Evolutionary conservation across 2,888 invertebrate genomes (phyloP).

Genomic region (Aplocera efformata): DNA sequence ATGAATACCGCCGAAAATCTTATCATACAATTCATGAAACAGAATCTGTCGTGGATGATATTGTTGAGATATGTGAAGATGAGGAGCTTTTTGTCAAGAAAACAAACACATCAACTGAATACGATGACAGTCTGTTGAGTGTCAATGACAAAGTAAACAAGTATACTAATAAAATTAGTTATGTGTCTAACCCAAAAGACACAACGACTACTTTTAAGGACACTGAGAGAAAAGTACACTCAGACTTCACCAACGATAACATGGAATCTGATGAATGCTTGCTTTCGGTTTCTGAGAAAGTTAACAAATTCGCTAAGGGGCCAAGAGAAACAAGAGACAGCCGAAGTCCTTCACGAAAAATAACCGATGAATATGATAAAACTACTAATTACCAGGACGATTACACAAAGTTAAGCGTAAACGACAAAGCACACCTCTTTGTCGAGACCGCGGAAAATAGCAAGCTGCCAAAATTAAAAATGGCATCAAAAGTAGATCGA

Average conservation of each 20-base stretch:
- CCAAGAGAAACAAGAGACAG: slow-evolving; percentile 56
- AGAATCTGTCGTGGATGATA: slow-evolving; percentile 81
- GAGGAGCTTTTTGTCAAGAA: slow-evolving; percentile 67
- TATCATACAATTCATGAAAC: slow-evolving; percentile 78
- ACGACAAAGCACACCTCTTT: slow-evolving; percentile 84
- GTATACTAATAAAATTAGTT: slow-evolving; percentile 66
- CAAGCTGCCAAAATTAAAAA: slow-evolving; percentile 61
- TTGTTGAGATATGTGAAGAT: slow-evolving; percentile 76
- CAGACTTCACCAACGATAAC: slow-evolving; percentile 74
- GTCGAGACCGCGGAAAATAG: slow-evolving; percentile 81
- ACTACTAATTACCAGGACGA: slow-evolving; percentile 73
- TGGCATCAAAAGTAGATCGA: slow-evolving; percentile 61
- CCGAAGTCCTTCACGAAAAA: slow-evolving; percentile 61
- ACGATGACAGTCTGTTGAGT: slow-evolving; percentile 75
- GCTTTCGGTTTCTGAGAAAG: slow-evolving; percentile 85
- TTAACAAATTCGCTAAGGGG: slow-evolving; percentile 83
- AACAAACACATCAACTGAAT: slow-evolving; percentile 55
- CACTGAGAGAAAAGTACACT: slow-evolving; percentile 61
- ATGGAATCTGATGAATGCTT: slow-evolving; percentile 82
- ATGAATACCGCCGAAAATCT: slow-evolving; percentile 69
- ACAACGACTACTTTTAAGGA: slow-evolving; percentile 49
- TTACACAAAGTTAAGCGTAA: slow-evolving; percentile 80
- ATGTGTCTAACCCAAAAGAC: slow-evolving; percentile 50
- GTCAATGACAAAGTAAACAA: slow-evolving; percentile 80
- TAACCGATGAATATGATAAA: slow-evolving; percentile 74